phyloP scores from a whole-genome alignment of 2,888 invertebrate species.

The Amorpha juglandis region DNA sequence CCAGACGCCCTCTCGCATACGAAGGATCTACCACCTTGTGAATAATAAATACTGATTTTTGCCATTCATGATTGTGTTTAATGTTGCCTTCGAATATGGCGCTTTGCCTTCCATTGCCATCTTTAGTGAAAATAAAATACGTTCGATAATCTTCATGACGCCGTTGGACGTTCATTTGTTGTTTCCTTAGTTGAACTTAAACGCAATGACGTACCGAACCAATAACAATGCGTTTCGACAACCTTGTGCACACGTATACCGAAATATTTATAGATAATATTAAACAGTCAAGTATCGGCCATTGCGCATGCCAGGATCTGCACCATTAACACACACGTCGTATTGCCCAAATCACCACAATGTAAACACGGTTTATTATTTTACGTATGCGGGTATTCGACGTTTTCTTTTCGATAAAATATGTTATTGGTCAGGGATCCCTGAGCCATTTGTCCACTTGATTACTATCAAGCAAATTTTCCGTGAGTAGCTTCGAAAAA shows the following conservation, averaged over 20 bases:
- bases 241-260: conserved; percentile 31
- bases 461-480: no score
- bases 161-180: background rate
- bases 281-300: conserved; percentile 32
- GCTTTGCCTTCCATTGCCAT: conserved; percentile 17
- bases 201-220: conserved; percentile 36
- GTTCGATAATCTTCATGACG: conserved; percentile 10
- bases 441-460: no score
- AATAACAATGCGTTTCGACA: conserved; percentile 23
- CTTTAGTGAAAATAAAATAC: conserved; percentile 10
- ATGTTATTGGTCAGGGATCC: no score
- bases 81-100: conserved; percentile 15
- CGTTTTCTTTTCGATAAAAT: conserved; percentile 33
- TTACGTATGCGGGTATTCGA: conserved; percentile 15
- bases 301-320: conserved; percentile 33
- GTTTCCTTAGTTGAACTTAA: conserved; percentile 38
- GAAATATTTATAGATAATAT: conserved; percentile 43
- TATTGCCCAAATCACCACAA: conserved; percentile 40
- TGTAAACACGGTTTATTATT: conserved; percentile 33
- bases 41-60: conserved; percentile 11
- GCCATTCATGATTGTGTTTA: conserved; percentile 14
- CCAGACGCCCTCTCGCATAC: no score
- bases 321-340: conserved; percentile 43
- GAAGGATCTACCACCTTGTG: no score
- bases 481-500: no score